Base-by-base conservation (phyloP, 2,113 vertebrate species). In the Tinamus guttatus region DNA sequence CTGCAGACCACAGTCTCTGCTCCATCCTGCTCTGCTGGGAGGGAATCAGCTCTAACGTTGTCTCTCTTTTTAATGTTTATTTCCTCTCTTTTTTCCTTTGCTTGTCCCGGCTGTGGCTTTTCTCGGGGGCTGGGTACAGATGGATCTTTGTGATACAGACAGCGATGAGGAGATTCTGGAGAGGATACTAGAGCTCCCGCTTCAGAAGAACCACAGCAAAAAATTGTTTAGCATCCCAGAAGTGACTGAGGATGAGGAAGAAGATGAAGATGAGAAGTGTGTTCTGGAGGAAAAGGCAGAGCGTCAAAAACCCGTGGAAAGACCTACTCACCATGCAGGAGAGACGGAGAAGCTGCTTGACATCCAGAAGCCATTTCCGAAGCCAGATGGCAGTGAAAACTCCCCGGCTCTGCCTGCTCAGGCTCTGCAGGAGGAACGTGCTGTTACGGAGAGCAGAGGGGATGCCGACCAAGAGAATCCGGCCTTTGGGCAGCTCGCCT, bases 131-230 rank as follows among this genome's bases (percentile, higher is more conserved):
- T 95, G 95, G 94, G 94, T 95, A 89, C 96, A 99, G 96, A 97
- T 98, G 71, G 97, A 98, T 93, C 97, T 95, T 81, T 98, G 97
- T 95, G 98, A 99, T 96, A 97, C 98, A 59, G 99, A 99, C 98
- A 99, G 99, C 43, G 99, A 99, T 73, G 99, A 99, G 94, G 99
- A 99, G 82, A 97, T 99, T 95, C 95, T 99, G 94, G 99, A 99
- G 97, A 98, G 97, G 96, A 98, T 99, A 87, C 97, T 99, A 63
- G 99, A 99, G 96, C 97, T 99, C 58, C 99, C 99, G 0, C 96
- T 98, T 94, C 98, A 99, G 95, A 98, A 97, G 64, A 98, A 88
- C 63, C 97, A 97, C 95, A 98, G 96, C 96, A 99, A 99, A 96
- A 98, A 99, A 76, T 98, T 99, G 49, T 99, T 99, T 92, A 99